A percentile compares a stretch with the other conserved stretches of the same genome.
Conservation (phyloP, 2,113 vertebrate species). For the Gymnogyps californianus region DNA sequence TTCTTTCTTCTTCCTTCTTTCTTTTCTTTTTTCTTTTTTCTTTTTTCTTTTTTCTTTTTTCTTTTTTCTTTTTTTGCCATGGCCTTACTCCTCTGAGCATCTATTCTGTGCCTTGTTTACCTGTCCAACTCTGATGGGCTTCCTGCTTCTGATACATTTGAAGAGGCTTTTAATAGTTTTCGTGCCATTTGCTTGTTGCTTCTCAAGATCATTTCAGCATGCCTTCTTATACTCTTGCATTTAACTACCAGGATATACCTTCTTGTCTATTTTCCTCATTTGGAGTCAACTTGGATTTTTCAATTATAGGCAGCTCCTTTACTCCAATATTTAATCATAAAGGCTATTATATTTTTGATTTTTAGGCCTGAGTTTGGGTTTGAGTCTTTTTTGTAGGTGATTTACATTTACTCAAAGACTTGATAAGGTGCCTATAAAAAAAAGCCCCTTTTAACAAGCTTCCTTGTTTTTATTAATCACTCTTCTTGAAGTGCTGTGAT, state of each 20-base stretch:
- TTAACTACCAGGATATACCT: not conserved
- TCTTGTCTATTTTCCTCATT: not conserved
- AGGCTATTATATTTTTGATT: not conserved
- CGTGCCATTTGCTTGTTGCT: not conserved
- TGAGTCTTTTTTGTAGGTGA: not conserved
- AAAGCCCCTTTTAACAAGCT: not conserved
- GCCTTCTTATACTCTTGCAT: not conserved
- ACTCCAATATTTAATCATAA: not conserved
- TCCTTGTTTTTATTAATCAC: not conserved
- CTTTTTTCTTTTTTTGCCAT: not conserved
- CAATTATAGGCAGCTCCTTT: not conserved
- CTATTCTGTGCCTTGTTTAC: not conserved
- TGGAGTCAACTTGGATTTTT: not conserved
- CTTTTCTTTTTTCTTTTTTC: accelerated
- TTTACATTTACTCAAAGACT: not conserved
- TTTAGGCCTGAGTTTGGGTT: not conserved
- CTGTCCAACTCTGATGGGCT: not conserved
- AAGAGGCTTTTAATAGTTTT: not conserved
- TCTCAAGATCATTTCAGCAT: not conserved
- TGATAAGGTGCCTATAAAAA: not conserved
- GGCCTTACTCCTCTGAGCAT: not conserved
- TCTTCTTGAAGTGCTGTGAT: not conserved
- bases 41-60: accelerated
- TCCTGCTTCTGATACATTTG: not conserved
- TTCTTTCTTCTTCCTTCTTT: accelerated